Conservation (phyloP, 2,797 vertebrate genomes). For the Cyprinodon diabolis region DNA sequence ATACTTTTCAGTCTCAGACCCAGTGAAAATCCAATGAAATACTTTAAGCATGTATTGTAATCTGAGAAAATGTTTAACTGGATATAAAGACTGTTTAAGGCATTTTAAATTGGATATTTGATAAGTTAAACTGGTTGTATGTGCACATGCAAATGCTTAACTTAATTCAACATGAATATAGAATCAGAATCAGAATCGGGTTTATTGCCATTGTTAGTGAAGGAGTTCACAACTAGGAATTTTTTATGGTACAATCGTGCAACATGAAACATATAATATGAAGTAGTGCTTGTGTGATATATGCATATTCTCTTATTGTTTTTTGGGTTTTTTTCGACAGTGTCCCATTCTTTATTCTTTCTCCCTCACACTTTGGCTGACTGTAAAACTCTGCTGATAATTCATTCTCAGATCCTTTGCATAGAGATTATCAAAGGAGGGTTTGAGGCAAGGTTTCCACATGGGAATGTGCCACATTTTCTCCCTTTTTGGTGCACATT, state of each 20-base stretch:
- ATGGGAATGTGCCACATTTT: conserved; percentile 44
- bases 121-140: conserved; percentile 1
- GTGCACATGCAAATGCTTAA: conserved; percentile 4
- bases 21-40: neutral
- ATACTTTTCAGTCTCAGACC: neutral
- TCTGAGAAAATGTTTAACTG: neutral
- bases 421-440: conserved; percentile 88
- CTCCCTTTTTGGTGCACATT: conserved; percentile 60
- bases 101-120: conserved; percentile 19
- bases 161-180: conserved; percentile 25
- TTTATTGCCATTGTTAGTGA: no score
- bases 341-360: conserved; percentile 82
- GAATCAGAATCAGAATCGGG: no score
- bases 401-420: conserved; percentile 85
- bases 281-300: conserved; percentile 37
- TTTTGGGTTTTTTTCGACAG: conserved; percentile 34
- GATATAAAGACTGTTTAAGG: neutral
- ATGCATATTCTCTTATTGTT: conserved; percentile 47
- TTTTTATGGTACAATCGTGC: no score
- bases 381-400: conserved; percentile 87
- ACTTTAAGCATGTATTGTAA: neutral
- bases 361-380: conserved; percentile 81
- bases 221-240: no score
- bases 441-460: conserved; percentile 82
- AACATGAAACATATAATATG: no score